phyloP scores from a whole-genome alignment of 1,140 invertebrate genomes.

The Melipona quadrifasciata region DNA sequence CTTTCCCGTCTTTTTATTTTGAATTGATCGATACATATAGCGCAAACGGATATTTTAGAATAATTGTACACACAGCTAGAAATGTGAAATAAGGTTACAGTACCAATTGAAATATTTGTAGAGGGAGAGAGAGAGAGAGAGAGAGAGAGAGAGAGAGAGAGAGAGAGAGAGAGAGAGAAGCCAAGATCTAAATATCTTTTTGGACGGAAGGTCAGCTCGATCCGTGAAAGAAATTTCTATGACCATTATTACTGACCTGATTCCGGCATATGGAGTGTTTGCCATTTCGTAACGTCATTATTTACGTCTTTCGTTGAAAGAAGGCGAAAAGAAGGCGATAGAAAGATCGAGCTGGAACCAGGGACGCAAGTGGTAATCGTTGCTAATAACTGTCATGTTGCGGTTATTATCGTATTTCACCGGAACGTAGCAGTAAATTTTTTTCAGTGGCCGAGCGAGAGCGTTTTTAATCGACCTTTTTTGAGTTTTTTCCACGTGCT shows the following conservation, averaged over 20 bases:
- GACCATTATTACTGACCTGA: constrained; percentile 58
- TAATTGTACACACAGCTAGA: too few species aligned
- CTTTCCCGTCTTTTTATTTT: too few species aligned
- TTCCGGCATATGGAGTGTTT: constrained; percentile 44
- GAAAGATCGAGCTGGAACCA: constrained; percentile 19
- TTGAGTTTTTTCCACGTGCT: constrained; percentile 24
- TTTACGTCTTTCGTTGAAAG: constrained; percentile 54
- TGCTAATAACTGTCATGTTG: constrained; percentile 67
- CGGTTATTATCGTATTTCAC: constrained; percentile 64
- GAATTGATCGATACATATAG: background rate
- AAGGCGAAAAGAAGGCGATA: constrained; percentile 36
- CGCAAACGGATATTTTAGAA: too few species aligned
- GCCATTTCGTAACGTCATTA: constrained; percentile 55
- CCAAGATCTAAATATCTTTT: background rate
- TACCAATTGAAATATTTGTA: too few species aligned
- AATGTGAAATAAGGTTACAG: too few species aligned
- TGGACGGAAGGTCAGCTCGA: background rate
- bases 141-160: too few species aligned
- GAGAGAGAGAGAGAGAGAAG: too few species aligned
- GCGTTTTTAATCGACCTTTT: constrained; percentile 51
- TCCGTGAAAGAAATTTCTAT: constrained; percentile 45
- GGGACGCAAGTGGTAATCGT: constrained; percentile 66
- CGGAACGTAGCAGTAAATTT: constrained; percentile 59
- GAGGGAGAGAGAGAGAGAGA: too few species aligned
- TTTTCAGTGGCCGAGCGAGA: constrained; percentile 28